Evolutionary conservation across 2,797 vertebrate genomes (phyloP).

Genomic region (Microctenopoma stevenorrisi): DNA sequence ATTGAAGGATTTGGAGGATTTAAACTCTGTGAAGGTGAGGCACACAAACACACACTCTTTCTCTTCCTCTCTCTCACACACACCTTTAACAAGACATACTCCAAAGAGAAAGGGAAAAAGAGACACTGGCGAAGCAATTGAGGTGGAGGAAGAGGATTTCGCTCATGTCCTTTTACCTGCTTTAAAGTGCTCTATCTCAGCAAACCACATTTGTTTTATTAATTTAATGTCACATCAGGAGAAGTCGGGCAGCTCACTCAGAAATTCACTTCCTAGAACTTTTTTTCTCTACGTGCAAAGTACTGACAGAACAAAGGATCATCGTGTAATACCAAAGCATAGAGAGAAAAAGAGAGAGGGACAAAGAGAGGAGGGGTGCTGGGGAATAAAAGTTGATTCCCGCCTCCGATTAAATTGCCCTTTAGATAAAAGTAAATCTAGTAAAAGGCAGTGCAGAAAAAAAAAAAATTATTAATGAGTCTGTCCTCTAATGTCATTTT

Average conservation of each 20-base stretch:
- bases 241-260: slow-evolving; percentile 55
- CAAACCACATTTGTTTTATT: slow-evolving; percentile 81
- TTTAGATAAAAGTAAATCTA: slow-evolving; percentile 74
- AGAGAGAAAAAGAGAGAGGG: slow-evolving; percentile 23
- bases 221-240: slow-evolving; percentile 77
- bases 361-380: slow-evolving; percentile 32
- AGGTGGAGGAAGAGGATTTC: slow-evolving; percentile 63
- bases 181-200: slow-evolving; percentile 74
- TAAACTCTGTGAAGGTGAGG: slow-evolving; percentile 70
- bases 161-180: slow-evolving; percentile 64
- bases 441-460: slow-evolving; percentile 52
- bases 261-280: slow-evolving; percentile 62
- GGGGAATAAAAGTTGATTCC: slow-evolving; percentile 63
- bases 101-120: slow-evolving; percentile 61
- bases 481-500: slow-evolving; percentile 59
- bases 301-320: slow-evolving; percentile 65
- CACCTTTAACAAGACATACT: slow-evolving; percentile 36
- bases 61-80: slow-evolving; percentile 7
- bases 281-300: slow-evolving; percentile 49
- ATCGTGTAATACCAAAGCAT: slow-evolving; percentile 58
- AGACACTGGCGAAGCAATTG: slow-evolving; percentile 44
- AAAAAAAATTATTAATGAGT: slow-evolving; percentile 56
- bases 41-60: slow-evolving; percentile 44
- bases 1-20: slow-evolving; percentile 74
- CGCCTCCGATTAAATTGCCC: slow-evolving; percentile 69